Percentiles rank a stretch among this genome's conserved stretches.
phyloP scores from a whole-genome alignment of 64 coral and sea anemone species.

The Dendronephthya gigantea region DNA sequence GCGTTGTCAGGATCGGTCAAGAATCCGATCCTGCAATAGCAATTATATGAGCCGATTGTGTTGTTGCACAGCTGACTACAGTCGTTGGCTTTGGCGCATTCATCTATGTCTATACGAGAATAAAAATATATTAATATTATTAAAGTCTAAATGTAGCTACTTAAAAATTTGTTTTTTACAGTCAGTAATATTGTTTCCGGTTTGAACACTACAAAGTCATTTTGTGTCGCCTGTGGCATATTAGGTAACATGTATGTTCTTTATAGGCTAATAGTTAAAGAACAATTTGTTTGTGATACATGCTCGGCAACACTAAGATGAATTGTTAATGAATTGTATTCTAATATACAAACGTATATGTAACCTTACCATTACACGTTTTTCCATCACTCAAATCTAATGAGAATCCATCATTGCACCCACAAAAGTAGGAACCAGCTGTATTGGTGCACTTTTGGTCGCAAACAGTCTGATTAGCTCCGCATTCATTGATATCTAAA shows the following conservation, averaged over 20 bases:
- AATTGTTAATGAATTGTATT: no score
- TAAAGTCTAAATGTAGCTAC: no score
- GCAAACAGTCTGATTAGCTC: not conserved
- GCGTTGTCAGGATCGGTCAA: not conserved
- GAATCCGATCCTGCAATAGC: not conserved
- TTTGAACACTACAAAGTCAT: no score
- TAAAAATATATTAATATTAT: not conserved
- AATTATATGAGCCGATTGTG: not conserved
- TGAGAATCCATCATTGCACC: not conserved
- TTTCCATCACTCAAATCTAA: not conserved
- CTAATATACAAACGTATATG: no score
- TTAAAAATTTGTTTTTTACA: no score
- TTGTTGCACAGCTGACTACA: constrained; percentile 1
- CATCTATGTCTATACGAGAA: not conserved
- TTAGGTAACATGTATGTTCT: no score
- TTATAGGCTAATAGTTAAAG: no score
- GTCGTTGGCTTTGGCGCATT: not conserved
- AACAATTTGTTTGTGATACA: no score
- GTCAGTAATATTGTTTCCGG: no score
- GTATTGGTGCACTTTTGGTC: not conserved
- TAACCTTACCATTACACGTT: not conserved
- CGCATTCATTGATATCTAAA: not conserved
- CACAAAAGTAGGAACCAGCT: not conserved
- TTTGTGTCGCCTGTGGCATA: no score
- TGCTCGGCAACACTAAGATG: no score